These are phyloP conservation scores for Drosophila oshimai DNA, from an alignment of 1,140 invertebrate genomes.

Conservation along the genomic window DNA sequence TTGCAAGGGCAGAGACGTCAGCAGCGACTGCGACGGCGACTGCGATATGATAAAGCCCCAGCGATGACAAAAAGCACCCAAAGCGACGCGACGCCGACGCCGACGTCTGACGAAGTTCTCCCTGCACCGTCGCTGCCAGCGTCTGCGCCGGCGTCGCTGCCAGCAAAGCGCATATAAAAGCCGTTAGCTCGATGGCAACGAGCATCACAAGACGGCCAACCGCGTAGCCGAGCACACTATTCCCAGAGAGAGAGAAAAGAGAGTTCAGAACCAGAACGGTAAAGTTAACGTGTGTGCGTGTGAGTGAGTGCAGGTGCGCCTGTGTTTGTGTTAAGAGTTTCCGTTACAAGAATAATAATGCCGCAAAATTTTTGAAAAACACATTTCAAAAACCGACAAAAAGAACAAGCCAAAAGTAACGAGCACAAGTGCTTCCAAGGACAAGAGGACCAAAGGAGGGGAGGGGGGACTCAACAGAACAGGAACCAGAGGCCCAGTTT, in stretches of 20 bases:
- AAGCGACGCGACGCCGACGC: conserved; percentile 34
- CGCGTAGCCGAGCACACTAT: conserved; percentile 69
- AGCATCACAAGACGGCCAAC: conserved; percentile 72
- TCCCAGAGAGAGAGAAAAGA: conserved; percentile 16
- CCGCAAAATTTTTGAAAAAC: conserved; percentile 58
- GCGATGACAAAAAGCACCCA: conserved; percentile 76
- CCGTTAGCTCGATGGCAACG: conserved; percentile 40
- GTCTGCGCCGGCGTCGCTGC: conserved; percentile 13
- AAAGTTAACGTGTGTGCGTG: conserved; percentile 50
- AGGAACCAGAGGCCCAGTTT: conserved; percentile 48
- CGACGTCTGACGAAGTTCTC: conserved; percentile 19
- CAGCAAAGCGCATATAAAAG: conserved; percentile 59
- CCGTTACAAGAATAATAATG: conserved; percentile 61
- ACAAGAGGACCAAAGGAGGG: conserved; percentile 23
- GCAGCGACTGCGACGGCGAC: conserved; percentile 33
- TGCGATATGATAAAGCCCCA: conserved; percentile 67
- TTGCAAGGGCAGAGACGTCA: conserved; percentile 20
- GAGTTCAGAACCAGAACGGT: conserved; percentile 51
- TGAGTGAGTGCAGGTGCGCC: conserved; percentile 1
- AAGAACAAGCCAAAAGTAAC: conserved; percentile 66
- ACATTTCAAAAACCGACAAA: conserved; percentile 70
- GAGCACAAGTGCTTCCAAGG: conserved; percentile 55
- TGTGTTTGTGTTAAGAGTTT: conserved; percentile 68
- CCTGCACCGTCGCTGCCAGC: conserved; percentile 4
- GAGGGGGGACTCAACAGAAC: conserved; percentile 24